Evolutionary conservation across 2,888 invertebrate genomes (phyloP), one percentile per base, ranked within the genome.

Genomic region (Eucriotettix oculatus): DNA sequence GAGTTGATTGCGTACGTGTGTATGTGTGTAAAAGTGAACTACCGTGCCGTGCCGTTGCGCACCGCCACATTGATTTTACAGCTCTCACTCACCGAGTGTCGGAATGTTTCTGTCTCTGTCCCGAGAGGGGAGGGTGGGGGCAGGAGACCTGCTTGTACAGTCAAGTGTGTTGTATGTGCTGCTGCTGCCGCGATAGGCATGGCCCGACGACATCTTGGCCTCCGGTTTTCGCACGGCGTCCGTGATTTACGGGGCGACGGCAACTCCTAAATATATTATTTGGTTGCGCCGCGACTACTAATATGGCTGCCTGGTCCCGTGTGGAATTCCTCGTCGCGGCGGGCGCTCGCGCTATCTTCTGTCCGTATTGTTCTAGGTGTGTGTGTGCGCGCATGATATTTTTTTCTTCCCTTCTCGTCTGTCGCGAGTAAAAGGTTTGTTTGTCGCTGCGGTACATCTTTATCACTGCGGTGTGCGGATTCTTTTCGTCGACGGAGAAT

Each of bases 1-100:
- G 56, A 41, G 58, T 56, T 54, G 57, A 59, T 43, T 48, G 58
- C 52, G 54, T 58, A 54, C 56, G 56, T 59, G 52, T 52, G 60
- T 54, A 52, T 17, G 56, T 59, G 54, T 52, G 57, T 48, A 48
- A 52, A 52, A 58, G 58, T 58, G 58, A 58, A 58, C 52, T 42
- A 16, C 56, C 57, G 58, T 57, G 58, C 61, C 52, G 55, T 61
- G 43, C 60, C 71, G 70, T 52, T 54, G 52, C 41, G 56, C 71
- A 70, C 69, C 66, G 71, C 70, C 72, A 71, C 73, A 73, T 73
- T 71, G 73, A 73, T 73, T 73, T 73, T 73, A 70, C 71, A 69
- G 69, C 69, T 68, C 68, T 67, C 68, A 67, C 67, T 67, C 67
- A 67, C 67, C 69, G 68, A 67, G 68, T 66, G 67, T 68, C 68